These are phyloP conservation scores for Drosophila punjabiensis DNA, from an alignment of 1,140 invertebrate species.

Conservation along the genomic window DNA sequence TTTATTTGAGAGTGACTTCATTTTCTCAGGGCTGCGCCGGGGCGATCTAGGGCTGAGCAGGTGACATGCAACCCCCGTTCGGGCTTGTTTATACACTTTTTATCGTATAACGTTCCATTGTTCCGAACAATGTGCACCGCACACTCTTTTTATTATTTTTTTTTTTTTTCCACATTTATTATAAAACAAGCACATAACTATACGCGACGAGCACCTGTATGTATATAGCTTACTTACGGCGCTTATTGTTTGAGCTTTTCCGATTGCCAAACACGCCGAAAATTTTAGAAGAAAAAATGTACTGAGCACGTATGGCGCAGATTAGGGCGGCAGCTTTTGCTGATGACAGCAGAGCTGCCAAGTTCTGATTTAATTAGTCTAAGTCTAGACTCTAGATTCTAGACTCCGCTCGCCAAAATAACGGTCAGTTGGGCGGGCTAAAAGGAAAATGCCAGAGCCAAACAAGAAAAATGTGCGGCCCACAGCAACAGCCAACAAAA, in stretches of 20 bases:
- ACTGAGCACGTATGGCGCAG: constrained; percentile 56
- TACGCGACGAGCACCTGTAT: constrained; percentile 23
- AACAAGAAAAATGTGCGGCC: constrained; percentile 49
- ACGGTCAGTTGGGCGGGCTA: constrained; percentile 52
- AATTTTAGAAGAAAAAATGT: constrained; percentile 38
- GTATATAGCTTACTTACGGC: constrained; percentile 48
- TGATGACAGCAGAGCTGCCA: constrained; percentile 42
- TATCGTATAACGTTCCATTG: constrained; percentile 79
- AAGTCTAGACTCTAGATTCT: constrained; percentile 12
- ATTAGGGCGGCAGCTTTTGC: constrained; percentile 46
- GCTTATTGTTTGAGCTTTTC: constrained; percentile 45
- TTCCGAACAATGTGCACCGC: constrained; percentile 67
- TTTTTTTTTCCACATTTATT: constrained; percentile 75
- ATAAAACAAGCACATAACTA: constrained; percentile 64
- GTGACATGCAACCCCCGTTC: constrained; percentile 73
- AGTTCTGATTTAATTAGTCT: constrained; percentile 56
- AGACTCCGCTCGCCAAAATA: constrained; percentile 30
- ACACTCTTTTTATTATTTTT: constrained; percentile 38
- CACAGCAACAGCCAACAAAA: constrained; percentile 31
- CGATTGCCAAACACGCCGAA: constrained; percentile 68
- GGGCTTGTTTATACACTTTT: constrained; percentile 68
- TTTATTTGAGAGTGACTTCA: constrained; percentile 69
- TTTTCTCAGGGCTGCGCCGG: constrained; percentile 65
- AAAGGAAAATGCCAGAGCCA: constrained; percentile 22
- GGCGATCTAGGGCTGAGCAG: constrained; percentile 26